These are phyloP conservation scores for Aporophyla lueneburgensis DNA, from an alignment of 2,888 invertebrate species.

Conservation along the genomic window DNA sequence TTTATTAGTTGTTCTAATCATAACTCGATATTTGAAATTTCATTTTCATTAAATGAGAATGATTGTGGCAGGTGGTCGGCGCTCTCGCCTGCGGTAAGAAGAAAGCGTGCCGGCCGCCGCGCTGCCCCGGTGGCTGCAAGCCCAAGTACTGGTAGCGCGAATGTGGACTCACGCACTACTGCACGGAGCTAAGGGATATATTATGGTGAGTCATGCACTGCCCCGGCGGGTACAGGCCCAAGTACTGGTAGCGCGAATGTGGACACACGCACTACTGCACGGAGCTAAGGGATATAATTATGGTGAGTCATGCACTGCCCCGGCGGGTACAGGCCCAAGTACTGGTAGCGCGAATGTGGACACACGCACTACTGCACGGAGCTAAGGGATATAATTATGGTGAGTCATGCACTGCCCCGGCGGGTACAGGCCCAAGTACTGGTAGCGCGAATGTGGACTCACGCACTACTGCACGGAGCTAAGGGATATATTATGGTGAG, in stretches of 20 bases:
- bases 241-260: no score
- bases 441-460: not conserved
- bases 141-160: slow-evolving; percentile 83
- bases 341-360: no score
- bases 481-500: not conserved
- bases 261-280: no score
- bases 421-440: not conserved
- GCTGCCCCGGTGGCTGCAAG: slow-evolving; percentile 88
- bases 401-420: not conserved
- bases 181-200: not conserved
- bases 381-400: not conserved
- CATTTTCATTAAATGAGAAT: not conserved
- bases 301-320: no score
- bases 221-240: no score
- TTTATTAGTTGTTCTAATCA: not conserved
- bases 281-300: no score
- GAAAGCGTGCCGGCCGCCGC: slow-evolving; percentile 82
- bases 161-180: not conserved
- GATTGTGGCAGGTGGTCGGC: slow-evolving; percentile 74
- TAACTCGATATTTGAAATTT: not conserved
- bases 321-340: no score
- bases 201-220: slow-evolving; percentile 44
- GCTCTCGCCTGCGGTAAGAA: slow-evolving; percentile 80
- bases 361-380: no score
- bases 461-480: not conserved